phyloP scores from a whole-genome alignment of 2,888 invertebrate species.

The Parnassius smintheus region DNA sequence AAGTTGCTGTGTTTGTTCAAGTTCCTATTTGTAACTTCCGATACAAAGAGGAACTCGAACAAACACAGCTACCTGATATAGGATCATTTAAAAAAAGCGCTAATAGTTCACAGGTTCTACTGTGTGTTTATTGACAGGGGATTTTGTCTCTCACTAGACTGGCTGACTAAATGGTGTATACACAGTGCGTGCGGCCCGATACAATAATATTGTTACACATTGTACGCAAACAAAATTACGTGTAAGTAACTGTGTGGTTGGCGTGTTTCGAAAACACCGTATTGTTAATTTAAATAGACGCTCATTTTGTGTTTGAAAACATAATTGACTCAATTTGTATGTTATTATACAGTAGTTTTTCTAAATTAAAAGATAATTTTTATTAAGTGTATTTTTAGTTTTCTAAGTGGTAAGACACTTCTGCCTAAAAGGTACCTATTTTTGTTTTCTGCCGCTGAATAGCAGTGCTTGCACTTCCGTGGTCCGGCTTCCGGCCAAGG shows the following conservation, averaged over 20 bases:
- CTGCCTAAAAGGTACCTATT: too few species aligned
- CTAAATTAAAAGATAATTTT: too few species aligned
- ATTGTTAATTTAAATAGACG: constrained; percentile 24
- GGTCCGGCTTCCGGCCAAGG: too few species aligned
- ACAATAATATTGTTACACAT: constrained; percentile 26
- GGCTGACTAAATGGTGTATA: constrained; percentile 27
- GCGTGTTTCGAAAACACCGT: constrained; percentile 24
- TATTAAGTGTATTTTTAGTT: too few species aligned
- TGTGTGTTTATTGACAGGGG: constrained; percentile 31
- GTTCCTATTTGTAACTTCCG: not conserved
- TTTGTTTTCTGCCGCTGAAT: too few species aligned
- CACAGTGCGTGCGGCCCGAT: constrained; percentile 26
- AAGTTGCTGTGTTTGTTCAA: too few species aligned
- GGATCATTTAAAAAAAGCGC: constrained; percentile 37
- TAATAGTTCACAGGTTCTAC: constrained; percentile 34
- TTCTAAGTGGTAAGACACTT: too few species aligned
- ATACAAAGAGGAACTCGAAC: constrained; percentile 25
- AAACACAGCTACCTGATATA: constrained; percentile 34
- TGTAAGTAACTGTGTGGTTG: constrained; percentile 23
- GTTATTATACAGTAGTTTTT: not conserved
- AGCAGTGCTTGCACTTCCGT: too few species aligned
- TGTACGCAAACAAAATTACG: constrained; percentile 20
- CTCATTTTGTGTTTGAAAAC: constrained; percentile 10
- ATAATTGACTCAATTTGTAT: constrained; percentile 6
- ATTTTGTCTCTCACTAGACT: constrained; percentile 31